Conservation (phyloP, 2,888 invertebrate species). For the Sesia apiformis region DNA sequence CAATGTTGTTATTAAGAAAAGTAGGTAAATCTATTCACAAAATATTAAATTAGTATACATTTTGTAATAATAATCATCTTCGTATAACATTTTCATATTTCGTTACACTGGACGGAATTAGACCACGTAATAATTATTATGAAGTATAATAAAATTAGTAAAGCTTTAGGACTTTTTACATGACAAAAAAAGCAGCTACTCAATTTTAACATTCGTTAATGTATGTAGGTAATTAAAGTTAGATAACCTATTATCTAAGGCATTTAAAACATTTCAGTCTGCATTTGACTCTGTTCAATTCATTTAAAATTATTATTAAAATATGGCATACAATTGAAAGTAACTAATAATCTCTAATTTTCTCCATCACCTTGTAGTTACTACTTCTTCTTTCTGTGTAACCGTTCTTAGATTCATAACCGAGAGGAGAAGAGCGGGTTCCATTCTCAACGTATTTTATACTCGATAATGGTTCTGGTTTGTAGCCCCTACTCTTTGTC, state of each 20-base stretch:
- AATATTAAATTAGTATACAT: conserved; percentile 23
- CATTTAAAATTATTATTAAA: conserved; percentile 20
- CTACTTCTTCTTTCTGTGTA: conserved; percentile 59
- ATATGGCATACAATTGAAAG: conserved; percentile 42
- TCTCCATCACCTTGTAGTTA: conserved; percentile 63
- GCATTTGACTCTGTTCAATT: conserved; percentile 47
- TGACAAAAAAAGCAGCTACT: background rate
- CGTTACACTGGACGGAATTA: conserved; percentile 47
- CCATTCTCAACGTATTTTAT: conserved; percentile 74
- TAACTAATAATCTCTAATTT: conserved; percentile 63
- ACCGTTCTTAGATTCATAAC: conserved; percentile 52
- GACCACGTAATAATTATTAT: conserved; percentile 18
- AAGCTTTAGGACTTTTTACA: conserved; percentile 67
- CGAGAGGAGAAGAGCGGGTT: conserved; percentile 40
- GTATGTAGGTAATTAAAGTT: conserved; percentile 31
- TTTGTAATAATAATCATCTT: background rate
- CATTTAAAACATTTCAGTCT: conserved; percentile 54
- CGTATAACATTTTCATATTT: conserved; percentile 10
- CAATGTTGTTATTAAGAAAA: conserved; percentile 21
- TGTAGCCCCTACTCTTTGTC: conserved; percentile 76
- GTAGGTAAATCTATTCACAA: conserved; percentile 40
- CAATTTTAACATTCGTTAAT: conserved; percentile 19
- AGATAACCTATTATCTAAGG: conserved; percentile 45
- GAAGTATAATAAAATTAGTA: conserved; percentile 61
- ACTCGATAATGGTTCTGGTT: conserved; percentile 57